Evolutionary conservation across 2,113 vertebrate species (phyloP), one percentile per base, ranked within the genome.

Genomic region (Nanorana parkeri): DNA sequence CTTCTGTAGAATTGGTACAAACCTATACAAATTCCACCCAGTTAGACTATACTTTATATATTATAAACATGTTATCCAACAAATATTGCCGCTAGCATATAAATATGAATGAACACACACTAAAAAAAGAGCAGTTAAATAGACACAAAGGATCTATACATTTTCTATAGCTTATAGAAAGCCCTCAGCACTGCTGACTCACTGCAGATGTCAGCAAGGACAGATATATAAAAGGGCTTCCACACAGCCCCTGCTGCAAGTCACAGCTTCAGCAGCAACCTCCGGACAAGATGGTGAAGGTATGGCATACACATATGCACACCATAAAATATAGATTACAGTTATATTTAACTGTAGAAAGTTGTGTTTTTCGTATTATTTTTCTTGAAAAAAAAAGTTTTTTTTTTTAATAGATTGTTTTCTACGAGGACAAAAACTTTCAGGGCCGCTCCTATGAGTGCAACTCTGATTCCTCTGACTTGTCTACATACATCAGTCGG

Each of bases 341-440:
- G 41, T 0, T 15, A 15, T 47, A 47, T 47, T 2, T 1, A 11
- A 41, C 8, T 6, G 41, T 5, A 36, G 41, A 13, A 47, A 47
- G 8, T 13, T 47, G 13, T 15, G 41, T 47, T 47, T 47, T 47
- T 2, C 8, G 13, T 1, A 13, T 1, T 15, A 47, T 47, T 13
- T 47, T 24, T 65, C 3, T 16, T 65, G 23, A 10, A 4, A 13
- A 13, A 24, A 24, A 47, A 47, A 47, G 13, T 47, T 13, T 47
- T 65, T 5, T 54, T 29, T 61, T 32, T 16, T n/a, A n/a, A 54
- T 90, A 98, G 97, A 94, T 99, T 29, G 90, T 94, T 87, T 97
- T 99, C 89, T 98, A 94, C 0, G 95, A 99, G 91, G 96, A 98
- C 87, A 96, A 94, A 87, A 95, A 96, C 84, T 99, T 97, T 87